Conservation (phyloP, 2,797 vertebrate species). For the Chanos chanos region DNA sequence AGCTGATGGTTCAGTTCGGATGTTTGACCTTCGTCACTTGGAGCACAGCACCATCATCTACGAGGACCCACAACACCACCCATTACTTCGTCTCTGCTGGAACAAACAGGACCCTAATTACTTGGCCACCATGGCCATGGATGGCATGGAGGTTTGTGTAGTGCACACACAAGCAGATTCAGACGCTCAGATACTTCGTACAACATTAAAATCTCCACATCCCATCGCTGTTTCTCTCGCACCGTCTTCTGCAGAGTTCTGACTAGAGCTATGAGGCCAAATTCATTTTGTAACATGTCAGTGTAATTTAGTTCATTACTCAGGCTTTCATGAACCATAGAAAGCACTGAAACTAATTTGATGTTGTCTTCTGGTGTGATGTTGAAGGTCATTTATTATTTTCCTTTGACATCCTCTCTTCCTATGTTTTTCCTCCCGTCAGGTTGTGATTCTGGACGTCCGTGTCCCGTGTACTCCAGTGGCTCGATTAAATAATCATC, state of each 20-base stretch:
- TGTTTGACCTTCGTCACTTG: slow-evolving; percentile 96
- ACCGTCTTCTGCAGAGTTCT: too few species aligned
- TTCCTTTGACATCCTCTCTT: too few species aligned
- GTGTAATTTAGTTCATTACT: too few species aligned
- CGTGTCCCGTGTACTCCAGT: slow-evolving; percentile 97
- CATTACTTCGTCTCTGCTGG: slow-evolving; percentile 95
- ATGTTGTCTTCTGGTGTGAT: background rate
- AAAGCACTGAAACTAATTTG: too few species aligned
- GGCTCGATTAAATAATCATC: slow-evolving; percentile 97
- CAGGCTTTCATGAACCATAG: too few species aligned
- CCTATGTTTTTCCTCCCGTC: too few species aligned
- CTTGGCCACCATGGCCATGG: slow-evolving; percentile 98
- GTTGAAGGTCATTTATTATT: too few species aligned
- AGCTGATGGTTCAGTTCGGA: slow-evolving; percentile 92
- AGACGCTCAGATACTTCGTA: too few species aligned
- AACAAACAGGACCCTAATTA: slow-evolving; percentile 99
- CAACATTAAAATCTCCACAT: too few species aligned
- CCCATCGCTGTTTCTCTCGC: too few species aligned
- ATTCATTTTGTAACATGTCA: background rate
- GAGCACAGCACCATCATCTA: slow-evolving; percentile 99
- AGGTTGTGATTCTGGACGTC: slow-evolving; percentile 98
- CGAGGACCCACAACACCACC: slow-evolving; percentile 97
- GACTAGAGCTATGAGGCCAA: too few species aligned
- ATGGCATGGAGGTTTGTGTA: slow-evolving; percentile 99
- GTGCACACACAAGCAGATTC: too few species aligned